Conservation (phyloP, 1,140 invertebrate species). For the Pentalonia nigronervosa region DNA sequence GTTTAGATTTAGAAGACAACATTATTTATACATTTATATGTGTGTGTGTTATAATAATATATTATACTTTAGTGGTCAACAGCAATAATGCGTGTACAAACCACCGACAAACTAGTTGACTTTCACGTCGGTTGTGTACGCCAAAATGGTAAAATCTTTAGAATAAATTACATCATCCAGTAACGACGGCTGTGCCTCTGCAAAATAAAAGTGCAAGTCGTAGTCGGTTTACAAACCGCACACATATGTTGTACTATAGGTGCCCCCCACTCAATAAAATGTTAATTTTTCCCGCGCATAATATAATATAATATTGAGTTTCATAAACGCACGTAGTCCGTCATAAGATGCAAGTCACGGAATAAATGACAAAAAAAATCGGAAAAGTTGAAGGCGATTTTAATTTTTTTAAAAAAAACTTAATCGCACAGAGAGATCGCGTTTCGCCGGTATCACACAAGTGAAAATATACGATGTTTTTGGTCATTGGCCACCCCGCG, state of each 20-base stretch:
- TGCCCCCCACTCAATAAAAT: neutral
- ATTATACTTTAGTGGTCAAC: neutral
- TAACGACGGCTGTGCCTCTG: neutral
- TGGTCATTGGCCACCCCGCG: slow-evolving; percentile 34
- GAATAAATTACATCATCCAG: slow-evolving; percentile 16
- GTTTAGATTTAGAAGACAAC: neutral
- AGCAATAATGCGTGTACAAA: neutral
- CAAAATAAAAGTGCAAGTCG: neutral
- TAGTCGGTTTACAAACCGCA: neutral
- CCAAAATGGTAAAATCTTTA: neutral
- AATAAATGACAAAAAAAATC: neutral
- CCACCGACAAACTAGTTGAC: neutral
- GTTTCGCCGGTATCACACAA: neutral
- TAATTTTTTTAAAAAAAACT: neutral
- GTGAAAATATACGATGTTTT: neutral
- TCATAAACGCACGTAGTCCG: neutral
- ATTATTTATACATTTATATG: neutral
- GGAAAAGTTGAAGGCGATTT: neutral
- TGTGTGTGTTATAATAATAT: neutral
- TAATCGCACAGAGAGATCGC: neutral
- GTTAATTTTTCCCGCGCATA: neutral
- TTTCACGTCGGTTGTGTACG: neutral
- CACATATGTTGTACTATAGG: neutral
- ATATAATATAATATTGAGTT: neutral
- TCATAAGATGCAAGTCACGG: neutral